These are phyloP conservation scores for Podargus strigoides DNA, from an alignment of 2,797 vertebrate genomes.

Conservation along the genomic window DNA sequence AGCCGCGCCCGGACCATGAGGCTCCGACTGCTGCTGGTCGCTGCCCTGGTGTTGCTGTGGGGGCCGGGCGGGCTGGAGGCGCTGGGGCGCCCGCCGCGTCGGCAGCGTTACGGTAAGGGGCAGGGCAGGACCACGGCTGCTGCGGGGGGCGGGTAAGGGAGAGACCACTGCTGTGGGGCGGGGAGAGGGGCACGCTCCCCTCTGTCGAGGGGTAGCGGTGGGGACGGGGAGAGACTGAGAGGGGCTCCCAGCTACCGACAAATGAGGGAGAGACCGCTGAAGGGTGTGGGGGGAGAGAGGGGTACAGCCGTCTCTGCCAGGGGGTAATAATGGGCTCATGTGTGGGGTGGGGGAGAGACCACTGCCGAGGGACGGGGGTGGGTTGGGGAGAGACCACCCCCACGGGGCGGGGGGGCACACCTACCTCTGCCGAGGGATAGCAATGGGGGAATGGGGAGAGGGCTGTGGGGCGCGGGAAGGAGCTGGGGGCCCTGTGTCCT, in stretches of 20 bases:
- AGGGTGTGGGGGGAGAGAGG: too few relatives aligned
- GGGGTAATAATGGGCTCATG: background rate
- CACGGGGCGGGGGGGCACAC: too few relatives aligned
- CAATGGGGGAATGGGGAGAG: too few relatives aligned
- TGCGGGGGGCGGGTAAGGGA: background rate
- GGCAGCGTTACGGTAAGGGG: slow-evolving; percentile 18
- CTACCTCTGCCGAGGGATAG: background rate
- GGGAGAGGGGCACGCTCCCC: too few relatives aligned
- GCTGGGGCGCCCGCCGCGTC: background rate
- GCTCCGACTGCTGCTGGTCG: background rate
- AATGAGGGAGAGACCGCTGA: too few relatives aligned
- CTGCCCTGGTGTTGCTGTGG: background rate
- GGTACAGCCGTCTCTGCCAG: background rate
- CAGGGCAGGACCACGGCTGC: background rate
- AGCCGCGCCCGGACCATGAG: background rate
- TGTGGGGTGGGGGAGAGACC: background rate
- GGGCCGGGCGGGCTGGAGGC: background rate
- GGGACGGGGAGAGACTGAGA: background rate
- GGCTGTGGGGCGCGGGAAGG: background rate
- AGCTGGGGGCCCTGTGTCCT: background rate
- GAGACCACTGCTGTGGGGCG: background rate
- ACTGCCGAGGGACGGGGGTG: background rate
- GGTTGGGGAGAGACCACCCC: too few relatives aligned
- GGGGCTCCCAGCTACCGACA: too few relatives aligned
- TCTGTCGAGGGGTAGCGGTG: fast-evolving